These are phyloP conservation scores for Suillia variegata DNA, from an alignment of 2,888 invertebrate species.

Conservation along the genomic window DNA sequence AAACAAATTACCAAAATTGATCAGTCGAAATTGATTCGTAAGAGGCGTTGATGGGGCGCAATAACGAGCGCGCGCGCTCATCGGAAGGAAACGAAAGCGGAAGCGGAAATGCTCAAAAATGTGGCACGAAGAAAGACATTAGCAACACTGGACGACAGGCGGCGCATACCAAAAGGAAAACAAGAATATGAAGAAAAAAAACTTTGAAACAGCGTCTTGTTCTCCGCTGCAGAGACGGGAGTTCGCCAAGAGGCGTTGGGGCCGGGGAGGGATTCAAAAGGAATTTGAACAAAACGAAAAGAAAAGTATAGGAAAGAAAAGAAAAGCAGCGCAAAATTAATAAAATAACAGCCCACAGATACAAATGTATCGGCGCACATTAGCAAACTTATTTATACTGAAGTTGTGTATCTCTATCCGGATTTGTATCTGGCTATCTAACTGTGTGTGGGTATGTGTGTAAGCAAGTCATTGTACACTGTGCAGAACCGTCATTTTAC, in stretches of 20 bases:
- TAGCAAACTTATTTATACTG: no score
- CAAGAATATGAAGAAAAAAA: slow-evolving; percentile 5
- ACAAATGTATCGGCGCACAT: no score
- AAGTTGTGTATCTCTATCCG: no score
- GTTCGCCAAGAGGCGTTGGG: no score
- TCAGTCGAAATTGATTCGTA: slow-evolving; percentile 39
- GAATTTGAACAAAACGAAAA: not conserved
- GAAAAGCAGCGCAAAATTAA: not conserved
- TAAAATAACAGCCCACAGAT: not conserved
- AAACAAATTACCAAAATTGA: slow-evolving; percentile 42
- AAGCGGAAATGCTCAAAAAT: slow-evolving; percentile 45
- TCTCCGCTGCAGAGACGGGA: no score
- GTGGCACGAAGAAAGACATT: slow-evolving; percentile 45
- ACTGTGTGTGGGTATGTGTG: no score
- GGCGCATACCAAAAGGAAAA: slow-evolving; percentile 49
- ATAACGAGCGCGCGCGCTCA: slow-evolving; percentile 8
- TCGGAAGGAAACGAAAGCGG: not conserved
- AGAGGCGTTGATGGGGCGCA: slow-evolving; percentile 32
- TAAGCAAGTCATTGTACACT: no score
- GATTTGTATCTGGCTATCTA: no score
- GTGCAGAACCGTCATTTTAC: no score
- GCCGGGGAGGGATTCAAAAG: not conserved
- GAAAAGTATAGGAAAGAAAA: not conserved
- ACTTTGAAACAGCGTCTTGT: no score
- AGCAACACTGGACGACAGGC: slow-evolving; percentile 36